Evolutionary conservation across 2,888 invertebrate genomes (phyloP).

Genomic region (Camptogramma bilineatum): DNA sequence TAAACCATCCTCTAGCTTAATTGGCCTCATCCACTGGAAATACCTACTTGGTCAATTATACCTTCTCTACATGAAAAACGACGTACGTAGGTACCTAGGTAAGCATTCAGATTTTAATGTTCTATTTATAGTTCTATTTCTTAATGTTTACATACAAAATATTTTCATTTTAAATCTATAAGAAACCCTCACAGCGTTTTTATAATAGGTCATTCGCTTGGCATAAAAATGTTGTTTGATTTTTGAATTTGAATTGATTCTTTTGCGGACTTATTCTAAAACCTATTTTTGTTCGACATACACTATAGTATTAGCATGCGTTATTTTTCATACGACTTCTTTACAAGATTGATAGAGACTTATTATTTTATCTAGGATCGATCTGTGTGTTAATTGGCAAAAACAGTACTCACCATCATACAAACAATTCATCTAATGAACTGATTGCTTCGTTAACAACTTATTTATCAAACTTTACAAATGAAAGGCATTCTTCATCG

Average conservation of each 20-base stretch:
- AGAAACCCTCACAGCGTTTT: neutral
- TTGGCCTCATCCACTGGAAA: too few relatives aligned
- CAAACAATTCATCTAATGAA: slow-evolving; percentile 8
- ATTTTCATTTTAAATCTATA: too few relatives aligned
- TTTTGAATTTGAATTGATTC: neutral
- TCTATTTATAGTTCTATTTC: too few relatives aligned
- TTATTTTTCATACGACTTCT: neutral
- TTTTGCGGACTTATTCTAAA: neutral
- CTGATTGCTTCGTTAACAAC: slow-evolving; percentile 23
- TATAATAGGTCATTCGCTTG: neutral
- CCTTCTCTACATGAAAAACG: too few relatives aligned
- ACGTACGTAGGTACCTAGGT: too few relatives aligned
- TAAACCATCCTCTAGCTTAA: too few relatives aligned
- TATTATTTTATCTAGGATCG: neutral
- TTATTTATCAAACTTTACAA: slow-evolving; percentile 21
- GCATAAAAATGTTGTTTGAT: neutral
- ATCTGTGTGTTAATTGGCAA: neutral
- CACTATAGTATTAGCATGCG: neutral
- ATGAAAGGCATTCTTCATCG: slow-evolving; percentile 37
- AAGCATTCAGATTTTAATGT: too few relatives aligned
- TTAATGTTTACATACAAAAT: too few relatives aligned
- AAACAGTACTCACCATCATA: neutral
- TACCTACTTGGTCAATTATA: too few relatives aligned
- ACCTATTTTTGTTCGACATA: neutral
- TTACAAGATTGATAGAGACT: neutral